phyloP scores from a whole-genome alignment of 2,888 invertebrate genomes.

The Nymphalis urticae region DNA sequence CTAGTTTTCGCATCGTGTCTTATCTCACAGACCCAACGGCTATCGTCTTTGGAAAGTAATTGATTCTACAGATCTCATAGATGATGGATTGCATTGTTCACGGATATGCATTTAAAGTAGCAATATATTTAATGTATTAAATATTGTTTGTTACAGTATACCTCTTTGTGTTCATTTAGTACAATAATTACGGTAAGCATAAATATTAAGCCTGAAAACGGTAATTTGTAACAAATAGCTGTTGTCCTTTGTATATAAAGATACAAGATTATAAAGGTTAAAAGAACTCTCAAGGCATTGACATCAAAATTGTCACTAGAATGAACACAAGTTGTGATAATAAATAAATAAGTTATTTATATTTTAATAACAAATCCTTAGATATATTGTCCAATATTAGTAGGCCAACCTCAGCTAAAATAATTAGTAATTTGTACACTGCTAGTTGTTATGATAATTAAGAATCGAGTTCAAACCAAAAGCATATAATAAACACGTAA shows the following conservation, averaged over 20 bases:
- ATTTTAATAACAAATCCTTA: no score
- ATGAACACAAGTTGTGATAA: not conserved
- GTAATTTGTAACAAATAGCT: conserved; percentile 46
- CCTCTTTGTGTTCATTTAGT: not conserved
- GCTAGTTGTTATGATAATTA: no score
- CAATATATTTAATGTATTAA: conserved; percentile 2
- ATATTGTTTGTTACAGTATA: not conserved
- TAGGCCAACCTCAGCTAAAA: no score
- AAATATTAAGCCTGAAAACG: conserved; percentile 4
- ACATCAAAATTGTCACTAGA: conserved; percentile 23
- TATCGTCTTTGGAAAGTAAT: conserved; percentile 58
- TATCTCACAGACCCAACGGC: conserved; percentile 57
- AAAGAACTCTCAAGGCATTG: conserved; percentile 42
- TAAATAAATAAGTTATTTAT: no score
- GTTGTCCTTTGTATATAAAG: conserved; percentile 45
- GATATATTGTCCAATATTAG: no score
- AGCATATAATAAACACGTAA: no score
- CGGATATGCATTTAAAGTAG: conserved; percentile 1
- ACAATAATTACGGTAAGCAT: not conserved
- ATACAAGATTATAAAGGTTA: conserved; percentile 53
- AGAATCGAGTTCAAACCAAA: no score
- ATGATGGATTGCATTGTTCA: conserved; percentile 46
- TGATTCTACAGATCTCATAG: conserved; percentile 53
- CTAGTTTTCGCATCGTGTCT: conserved; percentile 63
- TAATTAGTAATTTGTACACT: no score